Evolutionary conservation across 2,797 vertebrate species (phyloP).

Genomic region (Semotilus atromaculatus): DNA sequence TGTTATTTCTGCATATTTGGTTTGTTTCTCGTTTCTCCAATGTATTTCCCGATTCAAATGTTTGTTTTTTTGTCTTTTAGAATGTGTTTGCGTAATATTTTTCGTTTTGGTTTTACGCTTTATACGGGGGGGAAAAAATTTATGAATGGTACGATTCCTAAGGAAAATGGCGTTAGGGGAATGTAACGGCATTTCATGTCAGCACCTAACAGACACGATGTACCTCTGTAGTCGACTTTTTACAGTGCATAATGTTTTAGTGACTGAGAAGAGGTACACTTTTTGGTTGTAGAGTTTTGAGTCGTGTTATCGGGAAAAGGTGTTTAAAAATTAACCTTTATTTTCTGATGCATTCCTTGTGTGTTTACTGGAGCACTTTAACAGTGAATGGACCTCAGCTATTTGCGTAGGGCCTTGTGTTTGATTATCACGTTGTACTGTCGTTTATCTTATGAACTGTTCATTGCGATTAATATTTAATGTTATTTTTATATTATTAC

Average conservation of each 20-base stretch:
- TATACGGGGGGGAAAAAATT: neutral
- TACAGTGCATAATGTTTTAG: conserved; percentile 15
- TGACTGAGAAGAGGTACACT: neutral
- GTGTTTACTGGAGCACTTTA: conserved; percentile 29
- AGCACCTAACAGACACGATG: conserved; percentile 1
- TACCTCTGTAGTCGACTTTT: neutral
- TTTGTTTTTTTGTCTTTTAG: neutral
- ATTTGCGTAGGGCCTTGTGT: conserved; percentile 34
- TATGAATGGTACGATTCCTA: neutral
- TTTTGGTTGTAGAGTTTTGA: neutral
- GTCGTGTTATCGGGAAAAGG: neutral
- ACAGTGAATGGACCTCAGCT: conserved; percentile 8
- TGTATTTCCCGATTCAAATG: neutral
- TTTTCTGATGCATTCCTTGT: conserved; percentile 37
- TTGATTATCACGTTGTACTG: conserved; percentile 17
- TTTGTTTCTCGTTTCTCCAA: neutral
- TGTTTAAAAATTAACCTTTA: conserved; percentile 41
- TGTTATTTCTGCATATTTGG: conserved; percentile 19
- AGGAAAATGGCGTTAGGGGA: conserved; percentile 7
- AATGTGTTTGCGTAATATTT: neutral
- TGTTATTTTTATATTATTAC: neutral
- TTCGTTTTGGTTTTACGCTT: neutral
- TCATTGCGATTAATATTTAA: neutral
- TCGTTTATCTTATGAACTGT: neutral
- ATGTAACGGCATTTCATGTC: neutral